phyloP scores from a whole-genome alignment of 2,113 vertebrate genomes.

The Cettia cetti region DNA sequence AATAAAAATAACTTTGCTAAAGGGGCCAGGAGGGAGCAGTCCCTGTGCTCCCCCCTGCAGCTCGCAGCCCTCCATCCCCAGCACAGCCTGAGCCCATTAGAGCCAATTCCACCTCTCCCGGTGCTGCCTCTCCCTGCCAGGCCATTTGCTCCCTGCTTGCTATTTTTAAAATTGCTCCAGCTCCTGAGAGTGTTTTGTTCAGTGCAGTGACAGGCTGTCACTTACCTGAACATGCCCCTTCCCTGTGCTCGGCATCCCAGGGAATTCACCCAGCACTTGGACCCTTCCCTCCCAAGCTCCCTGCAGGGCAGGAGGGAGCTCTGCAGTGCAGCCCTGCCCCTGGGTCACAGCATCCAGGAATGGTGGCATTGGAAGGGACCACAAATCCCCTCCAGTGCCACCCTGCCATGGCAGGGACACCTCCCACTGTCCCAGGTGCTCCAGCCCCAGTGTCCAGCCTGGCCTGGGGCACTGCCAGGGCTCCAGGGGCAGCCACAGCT shows the following conservation, averaged over 20 bases:
- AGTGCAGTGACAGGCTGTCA: neutral
- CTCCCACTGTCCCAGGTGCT: neutral
- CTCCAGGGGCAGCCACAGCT: neutral
- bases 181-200: neutral
- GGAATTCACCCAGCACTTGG: neutral
- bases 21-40: neutral
- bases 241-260: neutral
- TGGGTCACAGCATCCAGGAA: accelerated
- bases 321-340: accelerated
- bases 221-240: neutral
- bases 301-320: neutral
- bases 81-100: slow-evolving; percentile 7
- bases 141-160: slow-evolving; percentile 11
- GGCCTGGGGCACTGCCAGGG: neutral
- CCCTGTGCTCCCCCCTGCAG: neutral
- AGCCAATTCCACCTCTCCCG: neutral
- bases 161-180: neutral
- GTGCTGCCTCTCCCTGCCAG: neutral
- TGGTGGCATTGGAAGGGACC: accelerated
- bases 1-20: neutral
- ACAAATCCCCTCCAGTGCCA: accelerated
- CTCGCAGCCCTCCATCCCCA: neutral
- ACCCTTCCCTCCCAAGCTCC: neutral
- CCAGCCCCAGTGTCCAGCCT: neutral
- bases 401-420: neutral